A percentile compares a stretch with the other conserved stretches of the same genome.
Evolutionary conservation across 1,140 invertebrate genomes (phyloP).

Genomic region (Platorchestia sp.): DNA sequence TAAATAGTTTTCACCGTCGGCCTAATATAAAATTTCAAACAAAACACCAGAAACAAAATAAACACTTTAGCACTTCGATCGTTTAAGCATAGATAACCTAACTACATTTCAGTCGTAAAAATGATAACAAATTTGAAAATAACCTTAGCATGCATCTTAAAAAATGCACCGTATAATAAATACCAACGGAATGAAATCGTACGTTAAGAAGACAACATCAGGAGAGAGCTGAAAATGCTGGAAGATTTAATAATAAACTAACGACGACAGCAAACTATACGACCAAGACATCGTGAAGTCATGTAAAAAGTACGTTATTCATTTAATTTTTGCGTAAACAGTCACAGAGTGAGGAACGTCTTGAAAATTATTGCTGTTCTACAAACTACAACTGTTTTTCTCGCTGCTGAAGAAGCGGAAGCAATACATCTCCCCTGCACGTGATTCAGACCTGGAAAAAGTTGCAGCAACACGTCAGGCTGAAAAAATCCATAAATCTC

Average conservation of each 20-base stretch:
- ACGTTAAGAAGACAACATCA: no score
- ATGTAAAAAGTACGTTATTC: background rate
- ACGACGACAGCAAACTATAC: background rate
- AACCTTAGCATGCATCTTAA: no score
- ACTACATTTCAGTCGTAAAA: no score
- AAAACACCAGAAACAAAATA: no score
- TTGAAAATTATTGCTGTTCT: conserved; percentile 14
- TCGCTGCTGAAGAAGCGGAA: background rate
- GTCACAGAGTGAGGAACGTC: background rate
- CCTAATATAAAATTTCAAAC: no score
- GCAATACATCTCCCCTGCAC: background rate
- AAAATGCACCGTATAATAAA: no score
- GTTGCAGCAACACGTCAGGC: background rate
- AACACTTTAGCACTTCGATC: no score
- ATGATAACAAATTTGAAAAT: no score
- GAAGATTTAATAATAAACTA: background rate
- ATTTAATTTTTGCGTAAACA: background rate
- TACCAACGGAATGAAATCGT: no score
- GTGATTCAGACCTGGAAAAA: conserved; percentile 23
- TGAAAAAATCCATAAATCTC: conserved; percentile 29
- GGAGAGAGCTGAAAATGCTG: no score
- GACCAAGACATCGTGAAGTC: background rate
- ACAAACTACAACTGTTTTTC: background rate
- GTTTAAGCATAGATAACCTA: no score
- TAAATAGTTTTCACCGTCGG: no score